phyloP scores from a whole-genome alignment of 2,888 invertebrate species.

The Parnassius glacialis region DNA sequence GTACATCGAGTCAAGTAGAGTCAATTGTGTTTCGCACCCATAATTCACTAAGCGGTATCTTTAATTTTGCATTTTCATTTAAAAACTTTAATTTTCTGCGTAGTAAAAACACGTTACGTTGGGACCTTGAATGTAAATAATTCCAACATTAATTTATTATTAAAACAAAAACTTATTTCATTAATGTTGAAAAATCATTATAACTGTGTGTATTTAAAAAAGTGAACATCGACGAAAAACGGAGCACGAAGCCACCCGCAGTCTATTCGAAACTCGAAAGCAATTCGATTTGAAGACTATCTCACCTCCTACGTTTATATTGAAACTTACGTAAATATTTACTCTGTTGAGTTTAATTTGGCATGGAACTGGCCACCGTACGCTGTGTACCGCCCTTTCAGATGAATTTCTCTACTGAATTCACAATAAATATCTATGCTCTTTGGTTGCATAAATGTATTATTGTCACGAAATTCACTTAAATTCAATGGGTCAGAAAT shows the following conservation, averaged over 20 bases:
- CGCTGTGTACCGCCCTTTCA: conserved; percentile 49
- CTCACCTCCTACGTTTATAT: conserved; percentile 78
- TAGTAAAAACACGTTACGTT: no score
- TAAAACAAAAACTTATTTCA: conserved; percentile 3
- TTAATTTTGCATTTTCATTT: no score
- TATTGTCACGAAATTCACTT: neutral
- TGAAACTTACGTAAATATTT: conserved; percentile 80
- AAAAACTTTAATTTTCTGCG: no score
- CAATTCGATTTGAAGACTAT: conserved; percentile 77
- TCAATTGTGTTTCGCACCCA: no score
- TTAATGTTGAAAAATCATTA: conserved; percentile 1
- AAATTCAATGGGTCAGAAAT: no score
- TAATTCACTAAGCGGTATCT: no score
- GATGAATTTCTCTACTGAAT: conserved; percentile 26
- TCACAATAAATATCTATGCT: conserved; percentile 13
- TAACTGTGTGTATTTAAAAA: conserved; percentile 8
- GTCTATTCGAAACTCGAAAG: conserved; percentile 69
- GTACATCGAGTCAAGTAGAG: no score
- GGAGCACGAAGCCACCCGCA: conserved; percentile 67
- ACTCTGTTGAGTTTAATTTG: conserved; percentile 78
- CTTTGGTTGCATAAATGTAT: no score
- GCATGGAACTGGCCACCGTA: conserved; percentile 66
- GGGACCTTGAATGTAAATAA: neutral
- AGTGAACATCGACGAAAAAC: conserved; percentile 43
- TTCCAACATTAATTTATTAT: conserved; percentile 11